A percentile compares a stretch with the other conserved stretches of the same genome.
Conservation (phyloP, 1,140 invertebrate genomes). For the Cecropterus lyciades region DNA sequence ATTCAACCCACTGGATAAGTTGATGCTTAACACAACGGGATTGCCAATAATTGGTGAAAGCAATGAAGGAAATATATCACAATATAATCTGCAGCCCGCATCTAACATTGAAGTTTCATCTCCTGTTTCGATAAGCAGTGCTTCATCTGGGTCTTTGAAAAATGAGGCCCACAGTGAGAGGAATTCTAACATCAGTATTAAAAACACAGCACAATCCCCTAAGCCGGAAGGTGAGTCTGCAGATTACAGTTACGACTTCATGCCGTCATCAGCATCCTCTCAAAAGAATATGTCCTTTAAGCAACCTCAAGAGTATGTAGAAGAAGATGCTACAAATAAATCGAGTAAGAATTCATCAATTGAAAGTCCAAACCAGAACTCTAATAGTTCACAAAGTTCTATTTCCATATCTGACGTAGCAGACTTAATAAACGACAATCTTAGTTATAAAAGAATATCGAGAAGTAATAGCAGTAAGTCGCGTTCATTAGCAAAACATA, state of each 20-base stretch:
- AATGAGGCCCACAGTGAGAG: conserved; percentile 42
- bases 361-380: conserved; percentile 57
- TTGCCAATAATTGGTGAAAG: conserved; percentile 47
- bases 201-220: conserved; percentile 43
- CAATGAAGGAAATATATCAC: conserved; percentile 30
- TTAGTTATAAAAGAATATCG: conserved; percentile 45
- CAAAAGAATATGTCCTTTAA: conserved; percentile 46
- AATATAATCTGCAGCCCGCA: conserved; percentile 34
- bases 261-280: conserved; percentile 54
- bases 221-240: conserved; percentile 58
- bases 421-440: conserved; percentile 72
- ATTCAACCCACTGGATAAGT: conserved; percentile 60
- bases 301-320: conserved; percentile 37
- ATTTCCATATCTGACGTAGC: conserved; percentile 75
- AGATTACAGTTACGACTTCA: conserved; percentile 75
- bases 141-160: conserved; percentile 44
- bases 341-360: conserved; percentile 42
- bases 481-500: conserved; percentile 20
- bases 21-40: conserved; percentile 62
- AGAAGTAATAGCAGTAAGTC: conserved; percentile 43
- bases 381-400: conserved; percentile 65
- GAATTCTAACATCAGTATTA: conserved; percentile 39
- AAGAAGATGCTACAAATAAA: conserved; percentile 39
- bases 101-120: conserved; percentile 47
- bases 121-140: conserved; percentile 46